A percentile compares a stretch with the other conserved stretches of the same genome.
These are phyloP conservation scores for Caenorhabditis inopinata DNA, from an alignment of 1,140 invertebrate species.

Conservation along the genomic window DNA sequence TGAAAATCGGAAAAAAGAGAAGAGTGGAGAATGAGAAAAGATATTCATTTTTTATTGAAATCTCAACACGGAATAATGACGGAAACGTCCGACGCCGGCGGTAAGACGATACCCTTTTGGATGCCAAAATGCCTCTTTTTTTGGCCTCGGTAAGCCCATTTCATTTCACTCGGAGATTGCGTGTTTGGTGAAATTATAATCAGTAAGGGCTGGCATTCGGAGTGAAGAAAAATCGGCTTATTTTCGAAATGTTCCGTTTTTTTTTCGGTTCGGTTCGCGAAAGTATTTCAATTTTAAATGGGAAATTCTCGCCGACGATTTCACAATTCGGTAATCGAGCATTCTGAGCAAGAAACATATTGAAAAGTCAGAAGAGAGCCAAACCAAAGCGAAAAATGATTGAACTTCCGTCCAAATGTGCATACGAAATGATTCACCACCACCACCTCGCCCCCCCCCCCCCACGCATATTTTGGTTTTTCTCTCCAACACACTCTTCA, in stretches of 20 bases:
- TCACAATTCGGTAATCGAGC: no score
- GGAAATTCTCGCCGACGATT: no score
- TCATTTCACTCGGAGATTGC: background rate
- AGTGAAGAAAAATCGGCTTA: no score
- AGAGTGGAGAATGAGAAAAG: background rate
- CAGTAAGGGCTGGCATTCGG: no score
- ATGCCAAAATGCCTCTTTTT: background rate
- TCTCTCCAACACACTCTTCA: background rate
- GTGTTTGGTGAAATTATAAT: conserved; percentile 20
- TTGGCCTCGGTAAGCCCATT: background rate
- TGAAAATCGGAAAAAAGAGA: background rate
- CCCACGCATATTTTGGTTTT: conserved; percentile 15
- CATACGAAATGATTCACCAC: background rate
- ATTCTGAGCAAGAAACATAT: no score
- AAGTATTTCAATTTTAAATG: no score
- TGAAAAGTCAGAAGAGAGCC: background rate
- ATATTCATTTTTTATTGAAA: background rate
- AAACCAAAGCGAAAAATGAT: conserved; percentile 13
- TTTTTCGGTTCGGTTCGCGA: no score
- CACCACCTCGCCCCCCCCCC: background rate
- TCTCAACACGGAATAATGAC: background rate
- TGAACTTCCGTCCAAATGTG: conserved; percentile 27
- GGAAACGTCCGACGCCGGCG: background rate
- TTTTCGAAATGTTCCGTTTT: no score
- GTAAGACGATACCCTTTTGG: background rate